Evolutionary conservation across 2,113 vertebrate species (phyloP), one percentile per base, ranked within the genome.

Genomic region (Caranx ignobilis): DNA sequence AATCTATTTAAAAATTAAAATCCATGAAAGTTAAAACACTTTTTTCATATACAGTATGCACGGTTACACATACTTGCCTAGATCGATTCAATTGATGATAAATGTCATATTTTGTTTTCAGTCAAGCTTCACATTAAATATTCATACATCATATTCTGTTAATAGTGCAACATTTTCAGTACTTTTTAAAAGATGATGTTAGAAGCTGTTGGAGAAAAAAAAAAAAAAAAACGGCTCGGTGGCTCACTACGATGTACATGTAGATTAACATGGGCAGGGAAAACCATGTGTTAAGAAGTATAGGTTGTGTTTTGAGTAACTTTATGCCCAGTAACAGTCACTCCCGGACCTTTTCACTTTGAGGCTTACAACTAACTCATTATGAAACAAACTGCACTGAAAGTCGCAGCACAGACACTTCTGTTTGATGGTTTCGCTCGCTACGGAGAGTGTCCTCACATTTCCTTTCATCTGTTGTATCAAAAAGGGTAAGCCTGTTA

Each of bases 331-430:
- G 45, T 12, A 19, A 12, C 31, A 19, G 19, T 48, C 16, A 15
- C 32, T 6, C 3, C 1, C 6, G 55, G n/a, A 63, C 12, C 3
- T 63, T 56, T 74, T 57, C 16, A 6, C 37, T 81, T 70, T 69
- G 68, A 57, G 67, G 37, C 26, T 18, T 48, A 47, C 43, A 41
- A 32, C n/a, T 57, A 55, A 66, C 48, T 77, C 59, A 83, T 55
- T 81, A 34, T 87, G 71, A 79, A 84, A 77, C 54, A 55, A 81
- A 60, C 11, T 0, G 12, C 45, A 21, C 18, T 67, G 65, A 76
- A 64, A 52, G 61, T 65, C 48, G 31, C 32, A 1, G 12, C 55
- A 45, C 55, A 35, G 19, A 12, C 48, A 18, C 13, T 3, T 39
- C 50, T 4, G 7, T 62, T 50, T 83, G 47, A 60, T 65, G 54